Conservation (phyloP, 2,797 vertebrate genomes). For the Dryobates pubescens region DNA sequence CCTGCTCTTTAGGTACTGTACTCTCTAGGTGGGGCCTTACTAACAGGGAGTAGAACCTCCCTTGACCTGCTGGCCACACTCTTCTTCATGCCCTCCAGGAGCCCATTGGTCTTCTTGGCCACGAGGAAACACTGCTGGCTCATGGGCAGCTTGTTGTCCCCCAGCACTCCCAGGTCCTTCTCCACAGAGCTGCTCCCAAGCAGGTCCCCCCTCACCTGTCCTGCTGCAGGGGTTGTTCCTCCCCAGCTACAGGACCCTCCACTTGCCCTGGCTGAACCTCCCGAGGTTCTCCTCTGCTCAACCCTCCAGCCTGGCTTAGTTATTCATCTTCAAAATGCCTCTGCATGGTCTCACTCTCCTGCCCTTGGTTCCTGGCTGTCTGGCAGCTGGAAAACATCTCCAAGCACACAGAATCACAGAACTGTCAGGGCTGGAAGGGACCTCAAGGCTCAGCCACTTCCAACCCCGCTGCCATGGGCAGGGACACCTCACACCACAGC, state of each 20-base stretch:
- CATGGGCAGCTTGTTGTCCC: background rate
- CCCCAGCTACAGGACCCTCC: background rate
- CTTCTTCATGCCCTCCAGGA: no score
- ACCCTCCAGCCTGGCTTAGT: background rate
- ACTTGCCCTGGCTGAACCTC: background rate
- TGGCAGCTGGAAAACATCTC: background rate
- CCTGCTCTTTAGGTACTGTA: no score
- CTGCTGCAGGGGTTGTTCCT: background rate
- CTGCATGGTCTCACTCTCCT: fast-evolving
- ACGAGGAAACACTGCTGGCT: background rate
- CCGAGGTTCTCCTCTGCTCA: background rate
- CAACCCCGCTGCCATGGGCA: no score
- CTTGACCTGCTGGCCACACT: background rate
- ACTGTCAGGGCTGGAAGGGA: no score
- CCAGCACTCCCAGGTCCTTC: background rate
- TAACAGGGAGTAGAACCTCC: background rate
- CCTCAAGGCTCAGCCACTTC: no score
- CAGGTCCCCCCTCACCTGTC: background rate
- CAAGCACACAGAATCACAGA: background rate
- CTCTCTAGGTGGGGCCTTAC: background rate
- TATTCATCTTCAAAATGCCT: background rate
- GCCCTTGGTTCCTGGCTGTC: background rate
- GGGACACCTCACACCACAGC: no score
- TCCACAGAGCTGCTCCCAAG: background rate
- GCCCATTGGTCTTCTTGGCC: background rate